phyloP scores from a whole-genome alignment of 2,113 vertebrate species.

The Salvelinus namaycush region DNA sequence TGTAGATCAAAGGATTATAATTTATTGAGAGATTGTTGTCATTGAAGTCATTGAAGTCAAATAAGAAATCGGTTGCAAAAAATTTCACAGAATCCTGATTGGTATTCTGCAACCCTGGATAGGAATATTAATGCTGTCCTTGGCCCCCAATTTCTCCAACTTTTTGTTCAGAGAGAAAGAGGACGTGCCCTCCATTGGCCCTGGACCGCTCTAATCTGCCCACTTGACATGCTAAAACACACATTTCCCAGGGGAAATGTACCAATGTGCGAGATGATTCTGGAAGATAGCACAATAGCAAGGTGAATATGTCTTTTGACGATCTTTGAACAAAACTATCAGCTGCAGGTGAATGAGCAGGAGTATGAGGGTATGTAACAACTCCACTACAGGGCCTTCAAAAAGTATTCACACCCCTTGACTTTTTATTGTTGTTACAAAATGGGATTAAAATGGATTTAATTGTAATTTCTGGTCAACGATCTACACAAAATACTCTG shows the following conservation, averaged over 20 bases:
- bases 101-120: too few relatives aligned
- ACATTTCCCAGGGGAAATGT: constrained; percentile 63
- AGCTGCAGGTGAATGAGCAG: constrained; percentile 46
- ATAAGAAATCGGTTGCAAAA: too few relatives aligned
- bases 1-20: too few relatives aligned
- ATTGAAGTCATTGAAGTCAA: too few relatives aligned
- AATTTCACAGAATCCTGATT: too few relatives aligned
- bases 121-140: constrained; percentile 21
- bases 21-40: too few relatives aligned
- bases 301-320: constrained; percentile 69
- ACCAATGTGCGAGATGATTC: constrained; percentile 42
- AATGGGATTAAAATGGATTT: too few relatives aligned
- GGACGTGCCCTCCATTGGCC: constrained; percentile 39
- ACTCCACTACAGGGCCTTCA: neutral
- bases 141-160: constrained; percentile 11
- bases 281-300: constrained; percentile 63
- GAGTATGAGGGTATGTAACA: neutral
- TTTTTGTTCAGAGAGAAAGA: constrained; percentile 28
- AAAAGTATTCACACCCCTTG: too few relatives aligned
- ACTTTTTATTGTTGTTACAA: too few relatives aligned
- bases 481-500: too few relatives aligned
- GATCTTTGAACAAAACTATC: constrained; percentile 43
- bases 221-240: constrained; percentile 41
- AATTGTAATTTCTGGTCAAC: too few relatives aligned
- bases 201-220: constrained; percentile 16